Base-by-base conservation (phyloP, 2,113 vertebrate genomes). In the Cebus imitator region DNA sequence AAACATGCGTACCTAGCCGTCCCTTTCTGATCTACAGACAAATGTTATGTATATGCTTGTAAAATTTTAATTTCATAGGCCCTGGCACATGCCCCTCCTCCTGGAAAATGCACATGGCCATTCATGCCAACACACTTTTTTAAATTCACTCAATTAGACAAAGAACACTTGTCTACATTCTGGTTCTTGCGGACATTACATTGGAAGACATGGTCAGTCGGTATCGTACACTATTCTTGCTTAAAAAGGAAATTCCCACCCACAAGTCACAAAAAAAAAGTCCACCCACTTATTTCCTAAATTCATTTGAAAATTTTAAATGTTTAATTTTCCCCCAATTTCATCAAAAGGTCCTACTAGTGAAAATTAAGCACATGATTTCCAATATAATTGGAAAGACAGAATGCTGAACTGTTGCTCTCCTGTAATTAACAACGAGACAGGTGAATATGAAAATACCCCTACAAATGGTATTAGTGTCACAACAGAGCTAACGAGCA, bases 161-260 rank as follows among this genome's bases (percentile, higher is more conserved):
- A 98, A 96, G 97, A 90, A 4, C n/a, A 57, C 37, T 98, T 97
- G 97, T 97, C 50, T 80, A 30, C 48, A 75, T 76, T 68, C 82
- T 48, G 23, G n/a, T 92, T 95, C 94, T 95, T 76, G 43, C 73
- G 30, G 61, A 94, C 83, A 76, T 68, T 50, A 68, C 73, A 57
- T 0, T 70, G 91, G 89, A 90, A 40, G 73, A 90, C 45, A 68
- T 9, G 21, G 76, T 55, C 91, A 88, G 57, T 97, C 95, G 86
- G 87, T 87, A 90, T 30, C 90, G 45, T 27, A 8, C 91, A 95
- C 95, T 98, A 98, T 98, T 98, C 97, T 96, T 95, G 96, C 61
- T 94, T 93, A 68, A 79, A 96, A 93, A 98, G 97, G 97, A 98
- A 98, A 98, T 96, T 3, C 1, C 98, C 97, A 90, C 98, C 98